Percentiles rank a stretch among this genome's conserved stretches.
Evolutionary conservation across 2,888 invertebrate genomes (phyloP).

Genomic region (Petrolisthes cinctipes): DNA sequence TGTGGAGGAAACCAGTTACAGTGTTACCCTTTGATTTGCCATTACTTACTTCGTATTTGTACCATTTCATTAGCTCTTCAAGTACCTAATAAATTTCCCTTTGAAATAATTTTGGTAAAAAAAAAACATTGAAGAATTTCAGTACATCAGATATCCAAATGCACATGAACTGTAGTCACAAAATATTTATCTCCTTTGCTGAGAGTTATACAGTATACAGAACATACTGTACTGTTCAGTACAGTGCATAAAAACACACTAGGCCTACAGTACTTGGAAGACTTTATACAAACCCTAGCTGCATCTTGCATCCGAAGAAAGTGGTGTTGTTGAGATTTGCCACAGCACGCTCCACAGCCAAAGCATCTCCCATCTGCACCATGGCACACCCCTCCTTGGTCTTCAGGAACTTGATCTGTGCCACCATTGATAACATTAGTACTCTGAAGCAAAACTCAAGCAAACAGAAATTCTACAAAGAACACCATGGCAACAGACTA

Average conservation of each 20-base stretch:
- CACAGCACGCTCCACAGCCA: slow-evolving; percentile 94
- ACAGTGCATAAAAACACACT: too few species aligned
- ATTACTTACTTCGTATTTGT: too few species aligned
- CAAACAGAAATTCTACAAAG: not conserved
- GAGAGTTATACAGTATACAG: too few species aligned
- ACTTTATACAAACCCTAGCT: slow-evolving; percentile 74
- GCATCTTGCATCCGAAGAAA: slow-evolving; percentile 82
- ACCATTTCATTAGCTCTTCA: not conserved
- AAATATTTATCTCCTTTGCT: too few species aligned
- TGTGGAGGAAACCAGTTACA: slow-evolving; percentile 68
- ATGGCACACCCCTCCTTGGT: slow-evolving; percentile 99
- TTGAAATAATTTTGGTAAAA: too few species aligned
- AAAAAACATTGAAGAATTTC: too few species aligned
- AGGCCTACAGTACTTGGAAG: too few species aligned
- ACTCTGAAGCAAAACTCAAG: not conserved
- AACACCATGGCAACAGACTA: too few species aligned
- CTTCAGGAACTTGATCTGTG: slow-evolving; percentile 90
- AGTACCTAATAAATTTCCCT: not conserved
- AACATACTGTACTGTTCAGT: too few species aligned
- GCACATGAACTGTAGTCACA: too few species aligned
- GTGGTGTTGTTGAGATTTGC: slow-evolving; percentile 94
- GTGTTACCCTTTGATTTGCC: not conserved
- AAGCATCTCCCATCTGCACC: slow-evolving; percentile 98
- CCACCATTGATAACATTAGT: slow-evolving; percentile 69
- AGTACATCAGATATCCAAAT: not conserved